These are phyloP conservation scores for Amphipyra tragopoginis DNA, from an alignment of 2,888 invertebrate genomes.

Conservation along the genomic window DNA sequence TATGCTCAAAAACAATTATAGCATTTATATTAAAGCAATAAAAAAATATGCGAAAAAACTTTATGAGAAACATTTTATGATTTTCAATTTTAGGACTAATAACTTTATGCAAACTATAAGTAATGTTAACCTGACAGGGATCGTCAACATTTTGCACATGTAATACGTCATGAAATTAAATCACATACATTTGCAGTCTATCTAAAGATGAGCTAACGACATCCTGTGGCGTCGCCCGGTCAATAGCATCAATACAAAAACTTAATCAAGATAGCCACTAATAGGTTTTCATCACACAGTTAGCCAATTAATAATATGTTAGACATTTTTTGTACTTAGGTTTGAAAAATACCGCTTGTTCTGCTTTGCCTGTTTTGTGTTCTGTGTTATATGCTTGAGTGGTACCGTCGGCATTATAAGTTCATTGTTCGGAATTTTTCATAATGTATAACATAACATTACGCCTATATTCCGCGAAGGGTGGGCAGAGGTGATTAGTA, in stretches of 20 bases:
- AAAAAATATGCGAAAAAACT: too few relatives aligned
- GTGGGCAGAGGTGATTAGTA: too few relatives aligned
- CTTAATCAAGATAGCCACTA: slow-evolving; percentile 43
- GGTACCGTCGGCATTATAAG: neutral
- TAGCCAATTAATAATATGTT: slow-evolving; percentile 38
- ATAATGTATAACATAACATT: too few relatives aligned
- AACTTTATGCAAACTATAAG: too few relatives aligned
- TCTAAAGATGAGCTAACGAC: slow-evolving; percentile 17
- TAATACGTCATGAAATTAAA: neutral
- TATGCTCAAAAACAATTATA: too few relatives aligned
- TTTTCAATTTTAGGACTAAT: too few relatives aligned
- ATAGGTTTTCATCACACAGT: slow-evolving; percentile 42
- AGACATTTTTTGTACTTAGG: slow-evolving; percentile 3
- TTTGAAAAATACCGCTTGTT: slow-evolving; percentile 35
- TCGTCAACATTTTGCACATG: too few relatives aligned
- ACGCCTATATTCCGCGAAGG: too few relatives aligned
- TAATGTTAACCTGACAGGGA: too few relatives aligned
- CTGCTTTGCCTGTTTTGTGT: neutral
- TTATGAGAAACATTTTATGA: too few relatives aligned
- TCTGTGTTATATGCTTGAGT: neutral
- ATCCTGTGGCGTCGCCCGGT: slow-evolving; percentile 42
- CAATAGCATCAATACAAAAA: slow-evolving; percentile 43
- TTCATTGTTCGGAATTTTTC: neutral
- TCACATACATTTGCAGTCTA: slow-evolving; percentile 11
- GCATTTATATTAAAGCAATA: too few relatives aligned